These are phyloP conservation scores for Tolypeutes matacus DNA, from an alignment of 2,797 vertebrate species.

Conservation along the genomic window DNA sequence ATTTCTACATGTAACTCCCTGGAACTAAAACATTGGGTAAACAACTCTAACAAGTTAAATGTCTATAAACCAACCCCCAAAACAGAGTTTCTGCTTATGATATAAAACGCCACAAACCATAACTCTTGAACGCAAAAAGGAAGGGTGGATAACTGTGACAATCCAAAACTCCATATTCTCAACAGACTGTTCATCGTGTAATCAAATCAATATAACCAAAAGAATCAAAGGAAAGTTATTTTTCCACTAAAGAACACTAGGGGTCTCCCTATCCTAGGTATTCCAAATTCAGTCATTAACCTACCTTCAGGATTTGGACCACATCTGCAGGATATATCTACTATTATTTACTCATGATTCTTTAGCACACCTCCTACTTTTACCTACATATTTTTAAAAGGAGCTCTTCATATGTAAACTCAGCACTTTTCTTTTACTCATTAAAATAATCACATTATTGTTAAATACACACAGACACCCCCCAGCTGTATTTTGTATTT, in stretches of 20 bases:
- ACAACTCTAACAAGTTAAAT: neutral
- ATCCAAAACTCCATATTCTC: neutral
- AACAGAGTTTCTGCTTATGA: slow-evolving; percentile 6
- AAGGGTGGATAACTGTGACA: neutral
- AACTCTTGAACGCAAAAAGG: slow-evolving; percentile 19
- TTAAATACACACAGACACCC: neutral
- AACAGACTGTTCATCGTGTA: neutral
- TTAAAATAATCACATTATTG: neutral
- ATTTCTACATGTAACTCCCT: neutral
- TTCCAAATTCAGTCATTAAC: neutral
- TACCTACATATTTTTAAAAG: neutral
- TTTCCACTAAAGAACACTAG: slow-evolving; percentile 63
- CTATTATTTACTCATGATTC: neutral
- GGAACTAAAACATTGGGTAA: neutral
- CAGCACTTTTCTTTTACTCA: neutral
- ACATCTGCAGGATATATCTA: neutral
- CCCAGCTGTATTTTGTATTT: neutral
- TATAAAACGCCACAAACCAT: neutral
- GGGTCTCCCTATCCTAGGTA: slow-evolving; percentile 34
- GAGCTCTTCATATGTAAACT: neutral
- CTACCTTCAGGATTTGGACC: neutral
- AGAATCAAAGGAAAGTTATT: neutral
- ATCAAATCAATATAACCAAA: neutral
- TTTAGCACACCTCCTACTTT: neutral
- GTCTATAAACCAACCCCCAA: neutral